Percentiles rank a stretch among this genome's conserved stretches.
phyloP scores from a whole-genome alignment of 2,888 invertebrate genomes.

The Acrobasis repandana region DNA sequence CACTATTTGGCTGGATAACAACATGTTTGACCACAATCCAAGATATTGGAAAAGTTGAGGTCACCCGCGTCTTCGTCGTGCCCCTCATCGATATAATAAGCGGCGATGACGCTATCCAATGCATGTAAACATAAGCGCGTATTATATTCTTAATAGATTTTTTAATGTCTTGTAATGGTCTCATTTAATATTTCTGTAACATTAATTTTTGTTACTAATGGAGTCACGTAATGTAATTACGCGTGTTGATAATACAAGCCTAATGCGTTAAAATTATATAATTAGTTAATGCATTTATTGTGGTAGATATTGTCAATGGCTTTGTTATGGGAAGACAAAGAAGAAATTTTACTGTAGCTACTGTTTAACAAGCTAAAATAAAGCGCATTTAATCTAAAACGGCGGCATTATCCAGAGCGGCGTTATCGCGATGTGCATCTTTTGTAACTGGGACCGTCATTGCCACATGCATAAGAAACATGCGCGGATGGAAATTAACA shows the following conservation, averaged over 20 bases:
- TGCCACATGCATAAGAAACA: conserved; percentile 35
- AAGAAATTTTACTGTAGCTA: too few species aligned
- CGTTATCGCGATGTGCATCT: conserved; percentile 37
- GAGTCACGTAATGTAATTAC: neutral
- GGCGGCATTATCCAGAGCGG: conserved; percentile 27
- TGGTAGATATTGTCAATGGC: neutral
- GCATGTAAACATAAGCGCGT: conserved; percentile 37
- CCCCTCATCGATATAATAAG: conserved; percentile 66
- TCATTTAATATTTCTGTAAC: neutral
- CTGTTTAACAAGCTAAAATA: neutral
- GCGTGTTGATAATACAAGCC: neutral
- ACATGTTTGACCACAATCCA: conserved; percentile 40
- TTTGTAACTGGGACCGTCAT: conserved; percentile 41
- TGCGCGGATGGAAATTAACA: conserved; percentile 19
- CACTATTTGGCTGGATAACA: conserved; percentile 42
- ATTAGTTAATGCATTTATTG: neutral
- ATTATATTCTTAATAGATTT: neutral
- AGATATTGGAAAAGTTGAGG: conserved; percentile 50
- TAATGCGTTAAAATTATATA: neutral
- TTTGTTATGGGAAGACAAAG: too few species aligned
- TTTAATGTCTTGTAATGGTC: too few species aligned
- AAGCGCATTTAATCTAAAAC: conserved; percentile 19
- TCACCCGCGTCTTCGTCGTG: conserved; percentile 42
- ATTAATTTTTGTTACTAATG: neutral
- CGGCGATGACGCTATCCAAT: conserved; percentile 49